Base-by-base conservation (phyloP, 2,113 vertebrate genomes). In the Zosterops lateralis region DNA sequence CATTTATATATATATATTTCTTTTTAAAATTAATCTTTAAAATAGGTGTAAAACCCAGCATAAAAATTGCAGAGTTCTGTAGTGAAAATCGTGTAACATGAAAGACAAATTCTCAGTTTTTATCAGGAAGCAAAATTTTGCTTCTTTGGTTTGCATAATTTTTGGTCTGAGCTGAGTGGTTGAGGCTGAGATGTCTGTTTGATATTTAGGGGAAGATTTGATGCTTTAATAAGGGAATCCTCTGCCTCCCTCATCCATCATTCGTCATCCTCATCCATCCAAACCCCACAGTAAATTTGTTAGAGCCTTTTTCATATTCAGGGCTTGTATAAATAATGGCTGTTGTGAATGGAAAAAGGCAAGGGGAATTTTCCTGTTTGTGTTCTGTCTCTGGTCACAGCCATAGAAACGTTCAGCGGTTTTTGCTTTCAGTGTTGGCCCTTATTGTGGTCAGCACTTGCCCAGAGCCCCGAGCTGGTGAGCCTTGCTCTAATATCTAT, bases 221-320 rank as follows among this genome's bases (percentile, higher is more conserved):
- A 97, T 96, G 97, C 95, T 98, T 97, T 97, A 97, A 97, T 97
- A 98, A 98, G 98, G 97, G 97, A 98, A 98, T 97, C 97, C 97
- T 97, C 94, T 95, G 90, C 93, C 92, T 97, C 89, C 80, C 96
- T 97, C 97, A 97, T 97, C 97, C 97, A 96, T 98, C 97, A 97
- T 95, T 95, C 60, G n/a, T 97, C 95, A 96, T 96, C 95, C 95
- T 97, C 96, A 97, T 97, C 97, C 95, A 97, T 97, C 97, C 96
- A 95, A 95, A 94, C 96, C 95, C 84, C 96, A 92, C 96, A 97
- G 97, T 98, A 97, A 98, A 98, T 98, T 97, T 98, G 97, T 98
- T 97, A 97, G 96, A 95, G 94, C 92, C 97, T 97, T 96, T 97
- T 98, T 97, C 97, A 97, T 98, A 97, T 98, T 97, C 97, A 97